These are phyloP conservation scores for Alexandromys fortis DNA, from an alignment of 2,113 vertebrate genomes.

Conservation along the genomic window DNA sequence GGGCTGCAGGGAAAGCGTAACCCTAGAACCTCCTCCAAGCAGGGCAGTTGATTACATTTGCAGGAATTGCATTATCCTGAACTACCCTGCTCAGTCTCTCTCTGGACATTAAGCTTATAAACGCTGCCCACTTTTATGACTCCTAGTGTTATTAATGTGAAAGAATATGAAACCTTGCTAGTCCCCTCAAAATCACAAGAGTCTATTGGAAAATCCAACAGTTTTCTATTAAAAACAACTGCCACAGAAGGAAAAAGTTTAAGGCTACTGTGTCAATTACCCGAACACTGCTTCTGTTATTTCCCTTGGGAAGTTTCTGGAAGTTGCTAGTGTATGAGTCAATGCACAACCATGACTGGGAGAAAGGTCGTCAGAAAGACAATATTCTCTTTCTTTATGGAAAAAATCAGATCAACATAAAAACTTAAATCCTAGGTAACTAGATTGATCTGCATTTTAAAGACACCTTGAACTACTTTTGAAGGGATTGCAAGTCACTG, in stretches of 20 bases:
- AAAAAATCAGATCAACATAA: constrained; percentile 52
- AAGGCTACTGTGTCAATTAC: constrained; percentile 45
- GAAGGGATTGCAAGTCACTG: constrained; percentile 63
- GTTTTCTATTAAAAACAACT: constrained; percentile 65
- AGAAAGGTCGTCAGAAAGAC: constrained; percentile 34
- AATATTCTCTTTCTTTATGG: constrained; percentile 44
- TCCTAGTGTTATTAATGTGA: constrained; percentile 37
- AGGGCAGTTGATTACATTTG: neutral
- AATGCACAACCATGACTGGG: constrained; percentile 26
- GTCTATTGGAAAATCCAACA: constrained; percentile 63
- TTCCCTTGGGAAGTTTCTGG: constrained; percentile 43
- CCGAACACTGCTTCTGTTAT: neutral
- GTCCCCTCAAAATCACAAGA: constrained; percentile 32
- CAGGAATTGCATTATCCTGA: neutral
- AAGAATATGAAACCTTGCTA: constrained; percentile 30
- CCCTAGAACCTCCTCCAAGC: neutral
- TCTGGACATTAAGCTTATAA: constrained; percentile 27
- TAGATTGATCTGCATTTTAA: constrained; percentile 56
- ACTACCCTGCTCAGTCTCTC: neutral
- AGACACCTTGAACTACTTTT: constrained; percentile 69
- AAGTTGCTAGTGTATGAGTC: constrained; percentile 43
- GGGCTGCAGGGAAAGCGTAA: neutral
- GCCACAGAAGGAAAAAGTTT: constrained; percentile 17
- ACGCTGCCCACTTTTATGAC: neutral
- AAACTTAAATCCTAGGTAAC: constrained; percentile 53